Evolutionary conservation across 2,797 vertebrate species (phyloP), one percentile per base, ranked within the genome.

Genomic region (Acipenser transmontanus): DNA sequence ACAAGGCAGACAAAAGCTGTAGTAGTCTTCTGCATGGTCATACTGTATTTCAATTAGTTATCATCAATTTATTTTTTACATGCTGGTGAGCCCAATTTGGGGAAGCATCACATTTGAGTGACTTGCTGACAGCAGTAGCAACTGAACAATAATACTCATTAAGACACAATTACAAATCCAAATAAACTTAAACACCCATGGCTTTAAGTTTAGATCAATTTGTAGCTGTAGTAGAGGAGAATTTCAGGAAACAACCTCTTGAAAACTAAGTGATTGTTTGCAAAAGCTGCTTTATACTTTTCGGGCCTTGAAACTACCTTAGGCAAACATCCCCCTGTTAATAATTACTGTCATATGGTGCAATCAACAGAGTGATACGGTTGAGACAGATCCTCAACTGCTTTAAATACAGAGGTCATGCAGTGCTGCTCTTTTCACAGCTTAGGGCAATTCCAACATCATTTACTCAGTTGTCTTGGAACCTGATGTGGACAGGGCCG

Each of bases 11-110:
- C 34, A 34, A 34, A 34, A 34, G 34, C 34, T 34, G 34, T 34
- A 34, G 2, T 34, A 34, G 34, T 34, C 34, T 34, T 34, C 34
- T 34, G 4, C 34, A 34, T 34, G 34, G 34, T 34, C 34, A 34
- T 34, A 34, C 2, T 1, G 4, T 34, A 34, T 34, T 34, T 34
- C 34, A 34, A 34, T 34, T 34, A 34, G 34, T 34, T 3, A 0
- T 34, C 34, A 34, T 34, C 34, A 34, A 34, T 34, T 34, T 34
- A 34, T 34, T 34, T 34, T 80, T 84, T 84, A 82, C 86, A 85
- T 82, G 81, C 82, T 86, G 84, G 85, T 86, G 84, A 85, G 81
- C 79, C 84, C 81, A 87, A 84, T 87, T 85, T 11, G 86, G 84
- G 80, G 76, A 80, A 86, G 78, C 81, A 82, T 82, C 73, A 79